These are phyloP conservation scores for Peromyscus melanophrys DNA, from an alignment of 2,797 vertebrate species.

Conservation along the genomic window DNA sequence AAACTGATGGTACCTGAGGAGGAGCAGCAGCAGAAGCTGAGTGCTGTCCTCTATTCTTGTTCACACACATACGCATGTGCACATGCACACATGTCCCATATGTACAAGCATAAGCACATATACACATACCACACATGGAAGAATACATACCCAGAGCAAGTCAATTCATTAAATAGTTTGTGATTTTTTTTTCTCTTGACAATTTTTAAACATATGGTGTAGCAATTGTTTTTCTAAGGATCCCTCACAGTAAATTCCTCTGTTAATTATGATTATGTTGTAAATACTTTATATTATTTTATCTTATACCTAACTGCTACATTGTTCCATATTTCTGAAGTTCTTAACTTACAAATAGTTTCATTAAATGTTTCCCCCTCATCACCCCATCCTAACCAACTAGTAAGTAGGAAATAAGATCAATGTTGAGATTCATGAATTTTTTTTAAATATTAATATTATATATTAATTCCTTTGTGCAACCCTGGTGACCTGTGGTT, in stretches of 20 bases:
- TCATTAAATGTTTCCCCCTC: background rate
- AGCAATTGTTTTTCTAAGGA: background rate
- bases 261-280: background rate
- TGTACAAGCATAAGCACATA: background rate
- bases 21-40: background rate
- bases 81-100: background rate
- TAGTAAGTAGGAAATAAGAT: background rate
- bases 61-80: background rate
- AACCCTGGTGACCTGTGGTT: too few species aligned
- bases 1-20: background rate
- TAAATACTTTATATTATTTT: background rate
- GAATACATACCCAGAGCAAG: background rate
- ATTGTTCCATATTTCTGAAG: background rate
- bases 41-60: background rate
- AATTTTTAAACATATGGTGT: background rate
- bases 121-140: background rate
- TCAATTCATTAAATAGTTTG: background rate
- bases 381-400: background rate
- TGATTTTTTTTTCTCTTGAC: constrained; percentile 24
- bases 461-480: too few species aligned
- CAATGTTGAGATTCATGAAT: background rate
- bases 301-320: background rate
- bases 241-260: background rate
- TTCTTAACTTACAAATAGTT: background rate
- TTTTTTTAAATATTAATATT: too few species aligned